Percentiles rank a stretch among this genome's conserved stretches.
Evolutionary conservation across 2,113 vertebrate genomes (phyloP).

Genomic region (Tragulus kanchil): DNA sequence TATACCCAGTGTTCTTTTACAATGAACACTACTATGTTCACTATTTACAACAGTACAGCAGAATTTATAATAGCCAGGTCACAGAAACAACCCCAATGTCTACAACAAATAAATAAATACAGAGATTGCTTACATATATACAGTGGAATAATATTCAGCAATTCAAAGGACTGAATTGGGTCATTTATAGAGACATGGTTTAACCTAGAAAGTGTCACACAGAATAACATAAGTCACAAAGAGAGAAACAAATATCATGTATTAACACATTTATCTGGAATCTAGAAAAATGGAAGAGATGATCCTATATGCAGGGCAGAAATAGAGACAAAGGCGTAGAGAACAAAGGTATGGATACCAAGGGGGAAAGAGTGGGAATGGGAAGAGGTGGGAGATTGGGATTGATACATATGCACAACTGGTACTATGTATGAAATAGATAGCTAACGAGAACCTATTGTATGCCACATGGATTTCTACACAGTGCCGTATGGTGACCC

Average conservation of each 20-base stretch:
- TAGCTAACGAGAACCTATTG: too few relatives aligned
- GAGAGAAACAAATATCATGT: not conserved
- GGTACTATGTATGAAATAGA: not conserved
- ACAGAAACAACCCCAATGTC: not conserved
- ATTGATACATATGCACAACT: not conserved
- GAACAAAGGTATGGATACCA: not conserved
- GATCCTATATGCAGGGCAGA: not conserved
- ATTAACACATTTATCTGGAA: not conserved
- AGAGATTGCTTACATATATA: not conserved
- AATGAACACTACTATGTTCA: not conserved
- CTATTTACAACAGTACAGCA: not conserved
- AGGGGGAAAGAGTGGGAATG: not conserved
- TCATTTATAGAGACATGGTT: not conserved
- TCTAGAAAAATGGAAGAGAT: not conserved
- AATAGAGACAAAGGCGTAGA: not conserved
- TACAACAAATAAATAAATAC: not conserved
- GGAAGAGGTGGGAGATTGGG: not conserved
- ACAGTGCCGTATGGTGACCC: too few relatives aligned
- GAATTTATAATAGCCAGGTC: not conserved
- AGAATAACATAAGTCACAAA: not conserved
- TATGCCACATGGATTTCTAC: too few relatives aligned
- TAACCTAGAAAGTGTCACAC: not conserved
- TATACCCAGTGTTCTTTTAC: not conserved
- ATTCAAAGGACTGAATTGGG: not conserved
- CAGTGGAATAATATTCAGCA: not conserved